These are phyloP conservation scores for Teleogryllus oceanicus DNA, from an alignment of 2,888 invertebrate species.

Conservation along the genomic window DNA sequence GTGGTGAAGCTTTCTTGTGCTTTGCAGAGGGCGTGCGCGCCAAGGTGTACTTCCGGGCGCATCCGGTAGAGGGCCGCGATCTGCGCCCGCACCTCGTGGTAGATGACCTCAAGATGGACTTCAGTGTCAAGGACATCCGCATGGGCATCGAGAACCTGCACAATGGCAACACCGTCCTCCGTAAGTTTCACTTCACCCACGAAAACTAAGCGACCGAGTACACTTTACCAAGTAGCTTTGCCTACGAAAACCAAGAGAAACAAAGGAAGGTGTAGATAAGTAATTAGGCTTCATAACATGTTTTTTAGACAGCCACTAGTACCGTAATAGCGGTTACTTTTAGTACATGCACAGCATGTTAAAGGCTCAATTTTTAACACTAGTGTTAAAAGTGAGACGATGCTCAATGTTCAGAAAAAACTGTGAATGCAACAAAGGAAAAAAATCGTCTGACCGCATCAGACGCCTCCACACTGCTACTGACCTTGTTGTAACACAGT, in stretches of 20 bases:
- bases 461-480: too few relatives aligned
- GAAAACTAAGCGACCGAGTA: neutral
- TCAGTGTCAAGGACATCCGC: conserved; percentile 74
- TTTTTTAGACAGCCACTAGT: too few relatives aligned
- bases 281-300: neutral
- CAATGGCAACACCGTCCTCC: conserved; percentile 73
- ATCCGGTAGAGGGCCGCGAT: conserved; percentile 53
- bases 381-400: too few relatives aligned
- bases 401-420: too few relatives aligned
- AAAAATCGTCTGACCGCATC: too few relatives aligned
- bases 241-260: neutral
- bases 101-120: conserved; percentile 79
- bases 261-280: neutral
- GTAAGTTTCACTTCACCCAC: conserved; percentile 53
- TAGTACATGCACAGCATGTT: too few relatives aligned
- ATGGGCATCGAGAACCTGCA: conserved; percentile 85
- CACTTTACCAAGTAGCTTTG: neutral
- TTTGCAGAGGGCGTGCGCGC: conserved; percentile 74
- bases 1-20: neutral
- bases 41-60: conserved; percentile 77
- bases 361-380: too few relatives aligned
- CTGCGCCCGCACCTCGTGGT: conserved; percentile 63
- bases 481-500: too few relatives aligned
- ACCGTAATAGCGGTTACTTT: too few relatives aligned
- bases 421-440: too few relatives aligned